A percentile compares a stretch with the other conserved stretches of the same genome.
Conservation (phyloP, 2,797 vertebrate species). For the Eospalax fontanierii region DNA sequence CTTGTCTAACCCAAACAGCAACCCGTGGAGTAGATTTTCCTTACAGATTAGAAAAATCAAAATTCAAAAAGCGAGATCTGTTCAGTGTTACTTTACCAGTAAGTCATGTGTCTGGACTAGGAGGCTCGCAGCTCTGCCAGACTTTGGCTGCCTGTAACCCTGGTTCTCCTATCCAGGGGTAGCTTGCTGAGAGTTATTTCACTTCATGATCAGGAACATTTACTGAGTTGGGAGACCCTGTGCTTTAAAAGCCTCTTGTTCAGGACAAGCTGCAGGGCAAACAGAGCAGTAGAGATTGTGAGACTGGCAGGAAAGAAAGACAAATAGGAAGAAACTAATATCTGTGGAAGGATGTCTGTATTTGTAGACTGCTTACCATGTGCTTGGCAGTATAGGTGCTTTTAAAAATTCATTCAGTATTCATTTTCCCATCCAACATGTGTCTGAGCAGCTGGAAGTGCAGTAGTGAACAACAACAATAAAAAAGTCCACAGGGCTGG, state of each 20-base stretch:
- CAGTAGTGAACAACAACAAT: not conserved
- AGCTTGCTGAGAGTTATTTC: not conserved
- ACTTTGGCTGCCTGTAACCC: not conserved
- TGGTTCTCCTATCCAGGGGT: not conserved
- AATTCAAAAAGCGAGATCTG: not conserved
- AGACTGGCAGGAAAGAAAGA: not conserved
- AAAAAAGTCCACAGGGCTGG: no score
- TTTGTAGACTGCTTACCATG: not conserved
- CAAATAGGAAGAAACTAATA: not conserved
- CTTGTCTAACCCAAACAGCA: not conserved
- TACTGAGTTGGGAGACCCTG: not conserved
- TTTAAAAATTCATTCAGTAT: not conserved
- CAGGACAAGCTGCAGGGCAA: constrained; percentile 14
- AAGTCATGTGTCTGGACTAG: not conserved
- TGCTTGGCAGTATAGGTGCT: not conserved
- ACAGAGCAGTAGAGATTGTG: not conserved
- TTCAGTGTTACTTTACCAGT: not conserved
- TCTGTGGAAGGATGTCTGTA: not conserved
- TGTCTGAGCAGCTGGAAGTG: not conserved
- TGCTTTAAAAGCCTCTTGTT: not conserved
- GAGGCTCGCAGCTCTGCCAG: not conserved
- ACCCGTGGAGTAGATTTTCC: not conserved
- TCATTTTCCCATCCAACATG: not conserved
- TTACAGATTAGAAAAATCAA: constrained; percentile 14
- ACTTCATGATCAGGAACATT: not conserved